A percentile compares a stretch with the other conserved stretches of the same genome.
These are phyloP conservation scores for Diprion similis DNA, from an alignment of 1,140 invertebrate species.

Conservation along the genomic window DNA sequence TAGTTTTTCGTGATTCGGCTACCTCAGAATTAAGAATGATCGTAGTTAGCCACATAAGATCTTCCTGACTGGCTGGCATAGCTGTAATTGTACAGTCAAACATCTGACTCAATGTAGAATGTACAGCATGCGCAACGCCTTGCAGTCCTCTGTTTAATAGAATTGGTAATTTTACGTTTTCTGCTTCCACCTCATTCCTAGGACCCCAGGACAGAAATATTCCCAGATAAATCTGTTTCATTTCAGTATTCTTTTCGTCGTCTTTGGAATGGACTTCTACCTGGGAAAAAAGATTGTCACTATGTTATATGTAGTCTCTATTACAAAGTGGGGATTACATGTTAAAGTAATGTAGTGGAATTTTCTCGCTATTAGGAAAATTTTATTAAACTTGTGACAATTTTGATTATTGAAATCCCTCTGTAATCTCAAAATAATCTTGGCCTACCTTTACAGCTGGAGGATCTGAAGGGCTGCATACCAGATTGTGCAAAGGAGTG, in stretches of 20 bases:
- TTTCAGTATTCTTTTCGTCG: slow-evolving; percentile 17
- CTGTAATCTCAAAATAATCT: not conserved
- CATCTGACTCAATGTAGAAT: slow-evolving; percentile 41
- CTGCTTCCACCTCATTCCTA: slow-evolving; percentile 4
- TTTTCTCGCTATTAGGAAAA: not conserved
- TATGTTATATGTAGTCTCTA: too few relatives aligned
- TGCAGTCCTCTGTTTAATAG: slow-evolving; percentile 47
- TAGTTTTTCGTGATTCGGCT: slow-evolving; percentile 23
- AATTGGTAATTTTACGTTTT: slow-evolving; percentile 40
- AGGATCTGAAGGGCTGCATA: slow-evolving; percentile 30
- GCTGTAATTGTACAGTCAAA: slow-evolving; percentile 47
- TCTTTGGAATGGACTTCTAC: slow-evolving; percentile 35
- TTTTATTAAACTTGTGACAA: not conserved
- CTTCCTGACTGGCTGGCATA: slow-evolving; percentile 37
- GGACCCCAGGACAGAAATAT: slow-evolving; percentile 46
- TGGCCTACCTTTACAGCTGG: slow-evolving; percentile 40
- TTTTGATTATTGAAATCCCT: not conserved
- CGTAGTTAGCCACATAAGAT: slow-evolving; percentile 48
- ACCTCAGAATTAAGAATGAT: slow-evolving; percentile 35
- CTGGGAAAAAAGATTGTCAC: slow-evolving; percentile 29
- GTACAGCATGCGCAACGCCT: slow-evolving; percentile 40
- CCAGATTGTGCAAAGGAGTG: slow-evolving; percentile 31
- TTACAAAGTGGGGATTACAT: too few relatives aligned
- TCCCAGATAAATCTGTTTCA: slow-evolving; percentile 43
- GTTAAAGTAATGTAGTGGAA: not conserved